Evolutionary conservation across 2,888 invertebrate genomes (phyloP).

Genomic region (Chrysomela aeneicollis): DNA sequence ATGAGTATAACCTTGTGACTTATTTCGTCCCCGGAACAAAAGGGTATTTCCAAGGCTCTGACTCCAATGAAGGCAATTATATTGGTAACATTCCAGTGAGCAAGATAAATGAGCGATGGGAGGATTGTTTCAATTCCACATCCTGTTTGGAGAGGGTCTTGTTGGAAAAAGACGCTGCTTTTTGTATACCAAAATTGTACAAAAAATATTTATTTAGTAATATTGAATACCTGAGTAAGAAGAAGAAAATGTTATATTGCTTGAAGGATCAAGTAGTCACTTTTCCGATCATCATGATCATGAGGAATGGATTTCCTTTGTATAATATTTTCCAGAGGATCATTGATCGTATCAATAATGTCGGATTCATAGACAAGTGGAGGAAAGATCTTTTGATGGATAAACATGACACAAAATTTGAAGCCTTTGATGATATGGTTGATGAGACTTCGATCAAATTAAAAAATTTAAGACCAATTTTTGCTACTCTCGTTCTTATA

Average conservation of each 20-base stretch:
- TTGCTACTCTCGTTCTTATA: conserved; percentile 31
- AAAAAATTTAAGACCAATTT: conserved; percentile 31
- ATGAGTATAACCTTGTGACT: conserved; percentile 44
- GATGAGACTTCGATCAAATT: conserved; percentile 29
- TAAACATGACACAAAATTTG: conserved; percentile 9
- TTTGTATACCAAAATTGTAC: conserved; percentile 50
- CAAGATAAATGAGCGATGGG: conserved; percentile 29
- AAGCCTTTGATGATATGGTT: conserved; percentile 8
- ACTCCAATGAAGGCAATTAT: conserved; percentile 10
- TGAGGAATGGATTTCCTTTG: conserved; percentile 55
- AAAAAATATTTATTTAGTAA: conserved; percentile 48
- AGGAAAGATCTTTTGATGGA: conserved; percentile 28
- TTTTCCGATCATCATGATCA: conserved; percentile 54
- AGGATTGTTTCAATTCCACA: conserved; percentile 41
- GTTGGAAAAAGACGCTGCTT: conserved; percentile 41
- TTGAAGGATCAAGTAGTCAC: conserved; percentile 50
- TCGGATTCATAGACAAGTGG: conserved; percentile 47
- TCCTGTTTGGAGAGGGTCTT: conserved; percentile 46
- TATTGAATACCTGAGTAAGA: conserved; percentile 44
- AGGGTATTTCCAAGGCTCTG: conserved; percentile 40
- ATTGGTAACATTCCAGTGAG: conserved; percentile 27
- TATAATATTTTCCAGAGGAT: conserved; percentile 46
- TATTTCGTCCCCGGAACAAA: conserved; percentile 42
- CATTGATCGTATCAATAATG: conserved; percentile 48
- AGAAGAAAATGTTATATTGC: conserved; percentile 45